Conservation (phyloP, 2,888 invertebrate species). For the Fragum sueziense region DNA sequence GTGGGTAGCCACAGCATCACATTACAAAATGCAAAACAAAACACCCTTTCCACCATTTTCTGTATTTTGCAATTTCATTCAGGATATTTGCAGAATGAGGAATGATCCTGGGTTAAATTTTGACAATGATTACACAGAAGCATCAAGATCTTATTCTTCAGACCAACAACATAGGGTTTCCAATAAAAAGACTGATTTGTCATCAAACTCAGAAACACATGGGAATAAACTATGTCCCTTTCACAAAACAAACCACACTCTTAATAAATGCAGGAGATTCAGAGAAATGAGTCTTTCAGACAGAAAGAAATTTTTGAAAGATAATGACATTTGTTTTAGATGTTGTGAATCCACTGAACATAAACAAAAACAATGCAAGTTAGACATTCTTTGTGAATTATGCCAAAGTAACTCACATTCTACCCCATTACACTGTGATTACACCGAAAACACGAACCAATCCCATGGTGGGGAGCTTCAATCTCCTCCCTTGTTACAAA, state of each 20-base stretch:
- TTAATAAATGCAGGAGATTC: slow-evolving; percentile 25
- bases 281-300: slow-evolving; percentile 15
- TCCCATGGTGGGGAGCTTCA: slow-evolving; percentile 19
- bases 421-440: slow-evolving; percentile 11
- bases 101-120: slow-evolving; percentile 45
- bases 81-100: slow-evolving; percentile 34
- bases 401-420: slow-evolving; percentile 22
- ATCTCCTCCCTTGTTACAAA: neutral
- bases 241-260: slow-evolving; percentile 13
- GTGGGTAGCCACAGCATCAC: slow-evolving; percentile 40
- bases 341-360: slow-evolving; percentile 28
- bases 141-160: neutral
- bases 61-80: slow-evolving; percentile 36
- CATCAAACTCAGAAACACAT: neutral
- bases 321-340: slow-evolving; percentile 18
- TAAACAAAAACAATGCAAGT: neutral
- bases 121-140: neutral
- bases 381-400: neutral
- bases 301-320: too few relatives aligned
- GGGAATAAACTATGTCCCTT: neutral
- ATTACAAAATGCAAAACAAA: slow-evolving; percentile 28
- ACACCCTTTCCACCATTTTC: slow-evolving; percentile 40
- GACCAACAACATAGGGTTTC: slow-evolving; percentile 6
- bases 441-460: neutral
- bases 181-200: slow-evolving; percentile 4